Base-by-base conservation (phyloP, 2,888 invertebrate species). In the Eupithecia abbreviata region DNA sequence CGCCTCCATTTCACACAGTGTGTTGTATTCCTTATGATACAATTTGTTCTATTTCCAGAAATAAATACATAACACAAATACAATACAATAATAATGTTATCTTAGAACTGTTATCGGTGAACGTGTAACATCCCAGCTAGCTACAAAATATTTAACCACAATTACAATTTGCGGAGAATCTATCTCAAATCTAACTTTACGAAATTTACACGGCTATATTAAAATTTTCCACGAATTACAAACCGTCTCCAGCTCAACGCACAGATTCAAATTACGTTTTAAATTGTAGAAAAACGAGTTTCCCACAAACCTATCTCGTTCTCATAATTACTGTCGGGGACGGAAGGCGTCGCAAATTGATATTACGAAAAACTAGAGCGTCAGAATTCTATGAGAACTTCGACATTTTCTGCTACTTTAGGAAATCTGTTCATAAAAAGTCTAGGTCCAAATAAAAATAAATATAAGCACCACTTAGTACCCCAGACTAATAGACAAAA, bases 351-450 rank as follows among this genome's bases (percentile, higher is more conserved):
- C n/a, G 66, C 76, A 74, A 76, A 79, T 80, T 77, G 30, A 71
- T 77, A 71, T 76, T 76, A 78, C 55, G 67, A 75, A 73, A 79
- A 80, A 81, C 58, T 81, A 77, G 80, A 80, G 77, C 81, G 72
- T 45, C 18, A 1, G 45, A 69, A 13, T 47, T 69, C 47, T 45
- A 18, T 69, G 47, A 69, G 69, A 69, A 69, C 69, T 30, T 69
- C 12, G 43, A 67, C 5, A 42, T 43, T 43, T n/a, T 42, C 30
- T 42, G 13, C 66, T 66, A 15, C 18, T 30, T 62, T 12, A 62
- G 10, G 62, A 62, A 62, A 62, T 30, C 4, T 58, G 4, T 30
- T 30, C 12, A 62, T 10, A 18, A 62, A 62, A 58, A 62, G 7
- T 58, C 55, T 58, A 58, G 10, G n/a, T 55, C 18, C 10, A 18